phyloP scores from a whole-genome alignment of 2,113 vertebrate species.

The Paramormyrops kingsleyae region DNA sequence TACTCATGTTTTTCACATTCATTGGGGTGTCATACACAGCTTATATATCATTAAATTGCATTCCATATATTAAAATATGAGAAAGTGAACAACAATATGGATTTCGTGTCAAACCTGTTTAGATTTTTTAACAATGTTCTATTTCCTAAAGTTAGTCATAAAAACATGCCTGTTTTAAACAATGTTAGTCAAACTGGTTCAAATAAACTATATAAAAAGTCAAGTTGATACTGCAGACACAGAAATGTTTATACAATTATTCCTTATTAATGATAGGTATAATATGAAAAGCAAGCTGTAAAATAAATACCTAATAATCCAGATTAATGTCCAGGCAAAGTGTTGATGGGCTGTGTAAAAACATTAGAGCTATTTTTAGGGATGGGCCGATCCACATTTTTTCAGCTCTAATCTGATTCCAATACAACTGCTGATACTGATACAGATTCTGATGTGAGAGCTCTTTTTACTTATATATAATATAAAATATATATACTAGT shows the following conservation, averaged over 20 bases:
- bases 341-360: not conserved
- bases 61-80: not conserved
- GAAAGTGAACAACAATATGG: not conserved
- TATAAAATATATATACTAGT: no score
- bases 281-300: not conserved
- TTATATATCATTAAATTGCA: not conserved
- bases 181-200: no score
- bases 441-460: no score
- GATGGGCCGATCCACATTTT: no score
- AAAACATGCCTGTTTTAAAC: not conserved
- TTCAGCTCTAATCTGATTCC: no score
- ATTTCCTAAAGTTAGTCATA: not conserved
- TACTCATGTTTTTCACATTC: not conserved
- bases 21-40: not conserved
- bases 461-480: no score
- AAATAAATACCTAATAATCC: not conserved
- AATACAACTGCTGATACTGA: no score
- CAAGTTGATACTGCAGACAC: not conserved
- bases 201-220: not conserved
- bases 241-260: not conserved
- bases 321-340: not conserved
- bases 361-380: not conserved
- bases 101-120: not conserved
- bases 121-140: not conserved
- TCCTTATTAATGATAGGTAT: not conserved